Conservation (phyloP, 35 echinoderm and acorn worm species). For the Acanthaster planci region DNA sequence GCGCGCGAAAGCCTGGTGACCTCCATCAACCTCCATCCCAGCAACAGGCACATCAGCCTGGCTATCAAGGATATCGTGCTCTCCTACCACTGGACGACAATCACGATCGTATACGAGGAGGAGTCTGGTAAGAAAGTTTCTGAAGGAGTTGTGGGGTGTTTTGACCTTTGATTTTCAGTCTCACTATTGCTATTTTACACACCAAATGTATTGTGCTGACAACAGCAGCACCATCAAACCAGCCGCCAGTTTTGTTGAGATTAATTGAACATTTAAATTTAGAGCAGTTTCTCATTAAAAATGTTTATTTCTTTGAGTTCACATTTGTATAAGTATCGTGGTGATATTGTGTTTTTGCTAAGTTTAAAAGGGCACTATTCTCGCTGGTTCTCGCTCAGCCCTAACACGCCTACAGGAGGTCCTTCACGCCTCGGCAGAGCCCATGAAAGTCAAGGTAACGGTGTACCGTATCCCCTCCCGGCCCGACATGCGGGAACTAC, state of each 20-base stretch:
- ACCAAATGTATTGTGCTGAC: no score
- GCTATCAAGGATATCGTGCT: conserved; percentile 51
- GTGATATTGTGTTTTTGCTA: neutral
- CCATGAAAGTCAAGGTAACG: neutral
- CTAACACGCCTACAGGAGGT: conserved; percentile 50
- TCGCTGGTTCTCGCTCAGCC: conserved; percentile 16
- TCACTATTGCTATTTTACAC: no score
- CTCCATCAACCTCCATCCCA: conserved; percentile 65
- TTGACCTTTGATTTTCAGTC: no score
- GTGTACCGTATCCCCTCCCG: conserved; percentile 10
- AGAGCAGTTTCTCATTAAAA: neutral
- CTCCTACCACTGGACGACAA: conserved; percentile 58
- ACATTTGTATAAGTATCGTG: neutral
- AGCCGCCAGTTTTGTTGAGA: no score
- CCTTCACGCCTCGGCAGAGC: conserved; percentile 17
- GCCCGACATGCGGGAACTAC: conserved; percentile 17
- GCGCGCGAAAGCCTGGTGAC: neutral
- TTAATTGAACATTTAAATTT: no score
- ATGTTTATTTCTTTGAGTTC: neutral
- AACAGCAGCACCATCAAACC: no score
- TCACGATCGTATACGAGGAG: conserved; percentile 74
- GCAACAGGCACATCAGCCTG: conserved; percentile 51
- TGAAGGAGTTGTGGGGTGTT: no score
- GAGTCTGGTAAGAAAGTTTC: conserved; percentile 50
- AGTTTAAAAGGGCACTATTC: neutral